phyloP scores from a whole-genome alignment of 2,888 invertebrate species.

The Mesoligia furuncula region DNA sequence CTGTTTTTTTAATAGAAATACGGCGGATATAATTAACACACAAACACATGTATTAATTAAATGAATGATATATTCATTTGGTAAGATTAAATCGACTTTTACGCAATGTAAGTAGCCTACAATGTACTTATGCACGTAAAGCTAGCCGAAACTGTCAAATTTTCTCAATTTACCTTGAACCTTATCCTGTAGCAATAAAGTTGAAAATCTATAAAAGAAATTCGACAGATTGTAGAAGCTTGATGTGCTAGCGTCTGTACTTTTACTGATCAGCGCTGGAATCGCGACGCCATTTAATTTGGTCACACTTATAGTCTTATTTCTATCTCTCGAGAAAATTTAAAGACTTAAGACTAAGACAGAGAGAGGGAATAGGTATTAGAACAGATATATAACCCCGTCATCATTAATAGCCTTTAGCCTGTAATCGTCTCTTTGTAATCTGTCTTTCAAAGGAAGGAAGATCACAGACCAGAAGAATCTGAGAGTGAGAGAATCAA shows the following conservation, averaged over 20 bases:
- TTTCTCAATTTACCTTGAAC: no score
- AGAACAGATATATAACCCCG: background rate
- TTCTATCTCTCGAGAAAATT: background rate
- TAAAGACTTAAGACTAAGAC: background rate
- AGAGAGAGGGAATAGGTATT: background rate
- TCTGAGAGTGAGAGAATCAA: no score
- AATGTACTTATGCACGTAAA: background rate
- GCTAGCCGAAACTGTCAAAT: no score
- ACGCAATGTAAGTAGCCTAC: background rate
- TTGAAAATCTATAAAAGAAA: no score
- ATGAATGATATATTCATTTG: slow-evolving; percentile 14
- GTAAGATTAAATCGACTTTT: background rate
- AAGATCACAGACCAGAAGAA: background rate
- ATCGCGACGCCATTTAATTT: background rate
- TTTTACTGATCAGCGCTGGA: background rate
- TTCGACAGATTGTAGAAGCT: no score
- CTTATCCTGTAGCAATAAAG: no score
- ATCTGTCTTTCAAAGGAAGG: background rate
- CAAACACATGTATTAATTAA: background rate
- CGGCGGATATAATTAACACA: slow-evolving; percentile 15
- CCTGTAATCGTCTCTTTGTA: background rate
- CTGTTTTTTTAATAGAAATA: slow-evolving; percentile 32
- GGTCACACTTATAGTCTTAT: no score
- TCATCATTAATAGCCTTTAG: background rate
- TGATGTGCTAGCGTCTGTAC: background rate